Evolutionary conservation across 2,113 vertebrate genomes (phyloP).

Genomic region (Albula glossodonta): DNA sequence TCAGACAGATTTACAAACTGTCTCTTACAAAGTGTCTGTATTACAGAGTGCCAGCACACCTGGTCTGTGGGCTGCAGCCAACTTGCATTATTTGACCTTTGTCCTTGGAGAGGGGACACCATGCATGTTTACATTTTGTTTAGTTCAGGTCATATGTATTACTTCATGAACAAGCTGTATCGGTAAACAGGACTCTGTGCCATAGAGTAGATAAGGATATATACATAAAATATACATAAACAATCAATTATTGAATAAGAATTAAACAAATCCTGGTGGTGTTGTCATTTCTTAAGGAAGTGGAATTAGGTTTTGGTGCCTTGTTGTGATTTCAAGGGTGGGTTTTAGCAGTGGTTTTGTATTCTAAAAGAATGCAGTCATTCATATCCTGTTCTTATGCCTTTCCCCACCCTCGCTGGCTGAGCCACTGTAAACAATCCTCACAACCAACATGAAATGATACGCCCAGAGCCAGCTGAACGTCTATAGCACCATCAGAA

Average conservation of each 20-base stretch:
- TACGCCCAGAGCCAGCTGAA: not conserved
- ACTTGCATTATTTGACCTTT: not conserved
- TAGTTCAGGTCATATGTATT: not conserved
- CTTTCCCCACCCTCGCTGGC: conserved; percentile 19
- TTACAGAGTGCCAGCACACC: not conserved
- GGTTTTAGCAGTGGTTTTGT: not conserved
- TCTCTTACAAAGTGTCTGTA: not conserved
- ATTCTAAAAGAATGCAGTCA: conserved; percentile 3
- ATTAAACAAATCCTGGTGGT: too few species aligned
- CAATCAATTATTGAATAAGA: too few species aligned
- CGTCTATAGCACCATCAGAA: not conserved
- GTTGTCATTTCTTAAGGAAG: not conserved
- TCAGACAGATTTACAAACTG: not conserved
- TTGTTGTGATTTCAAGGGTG: not conserved
- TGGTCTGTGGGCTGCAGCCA: not conserved
- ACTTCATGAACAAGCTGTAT: not conserved
- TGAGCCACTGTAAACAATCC: conserved; percentile 9
- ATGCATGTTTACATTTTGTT: not conserved
- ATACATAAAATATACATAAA: not conserved
- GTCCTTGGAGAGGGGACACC: not conserved
- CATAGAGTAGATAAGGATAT: not conserved
- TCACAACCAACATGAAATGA: not conserved
- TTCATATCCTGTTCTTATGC: conserved; percentile 24
- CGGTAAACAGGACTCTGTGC: not conserved
- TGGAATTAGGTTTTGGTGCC: not conserved